Evolutionary conservation across 2,888 invertebrate genomes (phyloP).

Genomic region (Tipula lateralis): DNA sequence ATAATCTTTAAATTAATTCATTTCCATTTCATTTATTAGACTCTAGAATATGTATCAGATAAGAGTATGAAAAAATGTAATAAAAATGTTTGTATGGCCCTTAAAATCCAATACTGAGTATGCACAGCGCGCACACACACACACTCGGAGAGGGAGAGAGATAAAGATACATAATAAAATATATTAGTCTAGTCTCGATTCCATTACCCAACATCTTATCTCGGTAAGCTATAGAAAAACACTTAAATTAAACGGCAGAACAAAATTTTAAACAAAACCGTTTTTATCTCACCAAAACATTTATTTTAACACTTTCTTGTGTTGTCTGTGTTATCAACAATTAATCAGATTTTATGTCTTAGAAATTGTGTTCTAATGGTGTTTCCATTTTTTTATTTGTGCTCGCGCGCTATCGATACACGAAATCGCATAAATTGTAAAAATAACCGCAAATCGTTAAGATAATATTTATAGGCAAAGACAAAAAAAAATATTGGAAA

Average conservation of each 20-base stretch:
- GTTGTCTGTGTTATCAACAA: constrained; percentile 13
- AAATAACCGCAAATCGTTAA: not conserved
- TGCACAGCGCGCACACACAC: too few relatives aligned
- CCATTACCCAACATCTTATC: not conserved
- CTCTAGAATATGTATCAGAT: not conserved
- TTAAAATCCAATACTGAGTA: not conserved
- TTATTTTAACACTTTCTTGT: constrained; percentile 20
- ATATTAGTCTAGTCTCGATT: not conserved
- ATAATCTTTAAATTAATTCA: not conserved
- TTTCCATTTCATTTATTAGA: not conserved
- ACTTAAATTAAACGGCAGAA: not conserved
- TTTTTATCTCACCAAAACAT: not conserved
- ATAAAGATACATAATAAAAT: not conserved
- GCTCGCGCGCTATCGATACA: not conserved
- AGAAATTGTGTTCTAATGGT: not conserved
- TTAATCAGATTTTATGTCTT: constrained; percentile 24
- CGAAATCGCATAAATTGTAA: not conserved
- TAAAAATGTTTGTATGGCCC: not conserved
- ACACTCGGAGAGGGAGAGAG: too few relatives aligned
- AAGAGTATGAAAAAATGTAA: not conserved
- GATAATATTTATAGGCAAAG: not conserved
- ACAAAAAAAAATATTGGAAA: not conserved
- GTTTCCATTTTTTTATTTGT: not conserved
- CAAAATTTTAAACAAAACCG: not conserved
- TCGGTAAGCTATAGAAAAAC: not conserved